phyloP scores from a whole-genome alignment of 2,888 invertebrate genomes.

The Drosophila sordidula region DNA sequence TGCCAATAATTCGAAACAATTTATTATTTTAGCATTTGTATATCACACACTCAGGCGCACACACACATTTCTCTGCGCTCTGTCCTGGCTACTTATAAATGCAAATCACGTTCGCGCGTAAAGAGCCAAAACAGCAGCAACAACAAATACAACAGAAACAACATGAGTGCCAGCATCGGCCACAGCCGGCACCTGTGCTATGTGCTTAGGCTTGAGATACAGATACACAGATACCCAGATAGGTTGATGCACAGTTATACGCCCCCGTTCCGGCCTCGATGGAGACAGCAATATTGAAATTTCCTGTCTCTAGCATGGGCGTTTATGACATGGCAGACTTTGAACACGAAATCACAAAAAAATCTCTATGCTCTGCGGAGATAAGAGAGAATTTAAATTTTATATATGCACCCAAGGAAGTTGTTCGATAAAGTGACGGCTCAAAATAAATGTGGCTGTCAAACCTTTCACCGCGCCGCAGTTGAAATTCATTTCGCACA shows the following conservation, averaged over 20 bases:
- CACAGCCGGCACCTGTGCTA: slow-evolving; percentile 65
- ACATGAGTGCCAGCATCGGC: slow-evolving; percentile 31
- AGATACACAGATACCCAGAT: slow-evolving; percentile 44
- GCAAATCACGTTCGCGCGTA: slow-evolving; percentile 77
- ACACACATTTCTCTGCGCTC: slow-evolving; percentile 19
- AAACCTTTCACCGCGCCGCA: slow-evolving; percentile 52
- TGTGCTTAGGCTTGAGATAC: slow-evolving; percentile 47
- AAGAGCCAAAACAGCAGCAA: slow-evolving; percentile 61
- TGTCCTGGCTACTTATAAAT: slow-evolving; percentile 65
- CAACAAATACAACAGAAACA: slow-evolving; percentile 19
- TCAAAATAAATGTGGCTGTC: slow-evolving; percentile 33
- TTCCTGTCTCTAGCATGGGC: slow-evolving; percentile 31
- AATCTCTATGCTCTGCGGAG: slow-evolving; percentile 35
- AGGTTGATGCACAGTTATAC: slow-evolving; percentile 32
- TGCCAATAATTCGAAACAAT: slow-evolving; percentile 80
- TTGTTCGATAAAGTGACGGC: slow-evolving; percentile 48
- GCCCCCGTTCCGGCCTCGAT: slow-evolving; percentile 18
- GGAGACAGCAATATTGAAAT: slow-evolving; percentile 64
- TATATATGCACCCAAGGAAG: slow-evolving; percentile 41
- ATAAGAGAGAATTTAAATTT: slow-evolving; percentile 67
- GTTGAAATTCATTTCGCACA: slow-evolving; percentile 74
- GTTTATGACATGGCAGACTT: slow-evolving; percentile 38
- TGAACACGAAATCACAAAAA: slow-evolving; percentile 36
- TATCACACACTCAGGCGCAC: slow-evolving; percentile 39
- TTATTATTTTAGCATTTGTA: slow-evolving; percentile 81